Evolutionary conservation across 2,113 vertebrate genomes (phyloP), one percentile per base, ranked within the genome.

Genomic region (Nestor notabilis): DNA sequence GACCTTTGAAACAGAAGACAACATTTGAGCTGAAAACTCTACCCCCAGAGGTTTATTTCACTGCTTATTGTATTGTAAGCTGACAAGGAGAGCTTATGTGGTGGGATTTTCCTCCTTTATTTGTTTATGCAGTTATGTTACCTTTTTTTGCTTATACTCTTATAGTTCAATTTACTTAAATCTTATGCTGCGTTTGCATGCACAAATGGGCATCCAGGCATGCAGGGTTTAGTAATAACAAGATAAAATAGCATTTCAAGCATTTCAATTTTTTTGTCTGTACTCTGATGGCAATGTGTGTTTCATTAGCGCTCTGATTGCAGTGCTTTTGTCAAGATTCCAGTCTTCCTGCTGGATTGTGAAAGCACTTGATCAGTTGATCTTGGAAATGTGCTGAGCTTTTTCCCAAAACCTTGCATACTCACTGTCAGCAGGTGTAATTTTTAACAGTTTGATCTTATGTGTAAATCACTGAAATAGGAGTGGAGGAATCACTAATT

Each of bases 351-450:
- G 41, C 58, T 87, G 92, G 58, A 77, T 64, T 79, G 88, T 88
- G 85, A 92, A 94, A 89, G 39, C 81, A 65, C 65, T 93, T 93
- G 68, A 84, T 95, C 81, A 79, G 46, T 75, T 83, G 53, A 65
- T 89, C 53, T 76, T 63, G 64, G 55, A 78, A 90, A 71, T 9
- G 2, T 84, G 46, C 80, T 66, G 63, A 93, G 79, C 18, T 95
- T 93, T 70, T 85, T 46, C 44, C 65, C 25, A 7, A 88, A 78
- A 46, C 64, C 44, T 81, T 78, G 82, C 46, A 17, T 20, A 52
- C 18, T 63, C 55, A 7, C 12, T 81, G 2, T 87, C 65, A 70
- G 49, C 53, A 85, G 64, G 88, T 80, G 90, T 91, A 65, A 55
- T 55, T 91, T 96, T 86, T 70, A 95, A 49, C 37, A 44, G 33